These are phyloP conservation scores for Dunckerocampus dactyliophorus DNA, from an alignment of 2,113 vertebrate species.

Conservation along the genomic window DNA sequence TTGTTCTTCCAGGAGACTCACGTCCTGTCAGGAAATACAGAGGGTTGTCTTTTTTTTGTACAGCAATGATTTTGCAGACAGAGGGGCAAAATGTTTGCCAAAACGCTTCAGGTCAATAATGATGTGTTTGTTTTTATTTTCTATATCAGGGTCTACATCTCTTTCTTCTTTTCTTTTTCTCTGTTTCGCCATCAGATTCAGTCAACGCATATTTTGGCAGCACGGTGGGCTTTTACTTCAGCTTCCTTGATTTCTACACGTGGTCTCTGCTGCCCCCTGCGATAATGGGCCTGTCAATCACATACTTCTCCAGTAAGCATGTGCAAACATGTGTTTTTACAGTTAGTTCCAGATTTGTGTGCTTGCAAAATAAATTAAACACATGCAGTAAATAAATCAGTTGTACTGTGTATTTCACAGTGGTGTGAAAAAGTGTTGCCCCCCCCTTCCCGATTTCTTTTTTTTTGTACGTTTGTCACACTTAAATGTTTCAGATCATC, in stretches of 20 bases:
- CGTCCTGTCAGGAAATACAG: not conserved
- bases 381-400: too few relatives aligned
- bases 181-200: constrained; percentile 55
- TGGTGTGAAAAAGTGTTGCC: too few relatives aligned
- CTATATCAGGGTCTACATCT: not conserved
- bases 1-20: not conserved
- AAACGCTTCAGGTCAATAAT: too few relatives aligned
- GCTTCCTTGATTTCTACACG: constrained; percentile 81
- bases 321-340: not conserved
- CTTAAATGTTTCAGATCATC: too few relatives aligned
- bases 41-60: not conserved
- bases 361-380: too few relatives aligned
- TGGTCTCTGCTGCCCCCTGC: constrained; percentile 74
- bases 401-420: too few relatives aligned
- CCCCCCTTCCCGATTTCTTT: too few relatives aligned
- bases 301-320: constrained; percentile 58
- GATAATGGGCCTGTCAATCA: constrained; percentile 61
- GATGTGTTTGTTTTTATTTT: not conserved
- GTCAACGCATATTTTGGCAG: constrained; percentile 75
- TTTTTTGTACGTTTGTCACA: too few relatives aligned
- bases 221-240: constrained; percentile 76
- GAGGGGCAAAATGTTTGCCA: too few relatives aligned
- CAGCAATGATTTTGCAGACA: too few relatives aligned
- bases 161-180: not conserved
- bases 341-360: not conserved